Evolutionary conservation across 2,888 invertebrate species (phyloP).

Genomic region (Incurvaria masculella): DNA sequence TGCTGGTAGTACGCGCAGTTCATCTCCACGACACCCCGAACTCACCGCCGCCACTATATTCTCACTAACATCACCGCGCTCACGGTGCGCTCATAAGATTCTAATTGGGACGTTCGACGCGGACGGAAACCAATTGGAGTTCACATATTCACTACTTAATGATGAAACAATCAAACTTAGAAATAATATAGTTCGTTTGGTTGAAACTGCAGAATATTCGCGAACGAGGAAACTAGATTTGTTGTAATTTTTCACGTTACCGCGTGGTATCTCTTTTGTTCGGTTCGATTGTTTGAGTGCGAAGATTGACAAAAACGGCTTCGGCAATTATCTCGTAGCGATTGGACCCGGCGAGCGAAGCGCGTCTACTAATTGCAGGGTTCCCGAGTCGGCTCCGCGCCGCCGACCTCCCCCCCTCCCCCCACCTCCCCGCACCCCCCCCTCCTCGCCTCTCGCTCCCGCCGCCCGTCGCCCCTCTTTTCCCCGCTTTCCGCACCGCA

Average conservation of each 20-base stretch:
- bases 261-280: too few species aligned
- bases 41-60: constrained; percentile 30
- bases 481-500: not conserved
- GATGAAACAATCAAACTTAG: too few species aligned
- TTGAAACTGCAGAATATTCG: too few species aligned
- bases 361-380: constrained; percentile 56
- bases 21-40: constrained; percentile 23
- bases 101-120: too few species aligned
- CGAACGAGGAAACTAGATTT: too few species aligned
- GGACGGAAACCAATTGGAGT: too few species aligned
- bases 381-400: constrained; percentile 31
- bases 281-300: not conserved
- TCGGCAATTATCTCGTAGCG: constrained; percentile 53
- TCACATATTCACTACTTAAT: too few species aligned
- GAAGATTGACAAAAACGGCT: constrained; percentile 14
- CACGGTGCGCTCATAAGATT: not conserved
- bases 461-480: constrained; percentile 12
- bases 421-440: constrained; percentile 28
- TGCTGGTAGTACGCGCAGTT: constrained; percentile 53
- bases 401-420: constrained; percentile 17
- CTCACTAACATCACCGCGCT: constrained; percentile 21
- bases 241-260: too few species aligned
- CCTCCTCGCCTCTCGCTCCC: constrained; percentile 27
- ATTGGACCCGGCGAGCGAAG: constrained; percentile 55
- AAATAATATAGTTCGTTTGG: too few species aligned